Evolutionary conservation across 2,888 invertebrate species (phyloP), one percentile per base, ranked within the genome.

Genomic region (Mythimna ferrago): DNA sequence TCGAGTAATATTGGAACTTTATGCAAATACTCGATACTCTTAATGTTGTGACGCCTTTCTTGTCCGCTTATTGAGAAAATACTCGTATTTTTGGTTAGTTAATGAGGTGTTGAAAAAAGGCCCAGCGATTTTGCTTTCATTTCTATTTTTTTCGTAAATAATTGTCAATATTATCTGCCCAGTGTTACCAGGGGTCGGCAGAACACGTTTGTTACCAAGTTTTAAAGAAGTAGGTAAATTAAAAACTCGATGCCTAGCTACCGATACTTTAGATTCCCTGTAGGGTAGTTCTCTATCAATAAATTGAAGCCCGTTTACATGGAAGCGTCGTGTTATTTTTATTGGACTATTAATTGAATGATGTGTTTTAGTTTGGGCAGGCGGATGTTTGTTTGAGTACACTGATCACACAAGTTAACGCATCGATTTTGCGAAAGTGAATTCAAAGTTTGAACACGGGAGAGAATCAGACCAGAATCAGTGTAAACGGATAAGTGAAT

Each of bases 281-380:
- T 1, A 58, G 21, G 21, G n/a, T 57, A 61, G 26, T 75, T 77
- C 63, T 65, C 69, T 70, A 74, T 65, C 54, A 76, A 60, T 73
- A 67, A 67, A 72, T 64, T 69, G 66, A 66, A 66, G 11, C 21
- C 14, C 60, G 54, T 82, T 67, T 51, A 82, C 56, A 82, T 61
- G 74, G 65, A 35, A 73, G 70, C 67, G 67, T 54, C 71, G 73
- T 54, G 74, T 63, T 80, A 74, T 82, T 80, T 80, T 71, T 68
- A 61, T 74, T 73, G 61, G 58, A 56, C 51, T 26, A 68, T 71
- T 82, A 81, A 79, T 82, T 79, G 70, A 65, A 71, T 61, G 70
- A 74, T 81, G 66, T 60, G 66, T 79, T 82, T 82, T 81, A 79
- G 71, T 82, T 74, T 82, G 56, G 21, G 26, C 53, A 57, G 6